Evolutionary conservation across 2,888 invertebrate genomes (phyloP).

Genomic region (Aspidiotus destructor): DNA sequence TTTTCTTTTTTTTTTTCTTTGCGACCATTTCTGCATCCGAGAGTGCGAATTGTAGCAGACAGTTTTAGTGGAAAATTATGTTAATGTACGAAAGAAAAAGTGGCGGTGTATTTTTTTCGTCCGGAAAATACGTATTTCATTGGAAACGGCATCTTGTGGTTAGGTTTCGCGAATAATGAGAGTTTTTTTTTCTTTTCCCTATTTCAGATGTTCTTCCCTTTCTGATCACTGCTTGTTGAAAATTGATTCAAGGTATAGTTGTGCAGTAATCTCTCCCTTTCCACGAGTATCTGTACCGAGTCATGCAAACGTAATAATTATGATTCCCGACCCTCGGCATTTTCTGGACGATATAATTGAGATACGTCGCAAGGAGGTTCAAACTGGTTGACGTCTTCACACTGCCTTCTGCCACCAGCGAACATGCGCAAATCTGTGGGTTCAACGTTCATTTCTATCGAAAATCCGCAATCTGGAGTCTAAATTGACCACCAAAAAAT

Average conservation of each 20-base stretch:
- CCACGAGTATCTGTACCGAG: no score
- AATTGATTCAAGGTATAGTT: not conserved
- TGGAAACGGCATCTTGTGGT: slow-evolving; percentile 28
- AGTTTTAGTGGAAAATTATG: slow-evolving; percentile 32
- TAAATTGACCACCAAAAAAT: no score
- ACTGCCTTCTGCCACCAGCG: no score
- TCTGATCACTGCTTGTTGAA: not conserved
- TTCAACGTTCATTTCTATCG: no score
- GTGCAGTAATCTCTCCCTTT: no score
- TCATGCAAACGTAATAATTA: no score
- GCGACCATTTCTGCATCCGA: slow-evolving; percentile 29
- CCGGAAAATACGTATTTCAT: slow-evolving; percentile 33
- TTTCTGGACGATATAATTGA: no score
- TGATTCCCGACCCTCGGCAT: no score
- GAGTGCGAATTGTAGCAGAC: slow-evolving; percentile 32
- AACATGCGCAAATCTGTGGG: no score
- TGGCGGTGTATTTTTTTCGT: slow-evolving; percentile 23
- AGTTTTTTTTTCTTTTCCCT: slow-evolving; percentile 8
- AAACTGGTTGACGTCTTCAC: no score
- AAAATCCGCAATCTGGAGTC: no score
- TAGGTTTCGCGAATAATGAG: slow-evolving; percentile 19
- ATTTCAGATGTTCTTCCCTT: not conserved
- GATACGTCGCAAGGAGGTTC: no score
- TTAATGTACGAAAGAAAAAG: slow-evolving; percentile 31
- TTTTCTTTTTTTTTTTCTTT: slow-evolving; percentile 22